A percentile compares a stretch with the other conserved stretches of the same genome.
phyloP scores from a whole-genome alignment of 2,113 vertebrate genomes.

The Felis chaus region DNA sequence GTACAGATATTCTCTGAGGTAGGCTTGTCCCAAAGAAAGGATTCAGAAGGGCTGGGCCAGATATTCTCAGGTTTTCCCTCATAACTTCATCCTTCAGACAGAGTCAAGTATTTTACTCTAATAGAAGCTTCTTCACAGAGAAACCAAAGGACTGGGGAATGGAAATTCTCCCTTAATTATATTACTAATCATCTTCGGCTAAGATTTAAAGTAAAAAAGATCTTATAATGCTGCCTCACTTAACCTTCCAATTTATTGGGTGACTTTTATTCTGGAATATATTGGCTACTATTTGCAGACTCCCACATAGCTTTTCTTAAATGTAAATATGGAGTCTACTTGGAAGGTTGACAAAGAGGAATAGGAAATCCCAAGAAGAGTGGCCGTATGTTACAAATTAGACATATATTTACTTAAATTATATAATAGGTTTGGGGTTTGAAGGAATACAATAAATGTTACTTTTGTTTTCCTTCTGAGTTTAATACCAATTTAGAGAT shows the following conservation, averaged over 20 bases:
- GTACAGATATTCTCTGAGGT: not conserved
- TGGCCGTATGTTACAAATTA: not conserved
- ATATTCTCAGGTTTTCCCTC: not conserved
- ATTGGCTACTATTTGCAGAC: not conserved
- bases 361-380: not conserved
- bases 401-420: conserved; percentile 27
- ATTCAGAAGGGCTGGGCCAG: not conserved
- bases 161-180: not conserved
- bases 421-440: not conserved
- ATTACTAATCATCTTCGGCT: not conserved
- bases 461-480: not conserved
- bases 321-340: not conserved
- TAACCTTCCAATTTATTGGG: not conserved
- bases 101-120: not conserved
- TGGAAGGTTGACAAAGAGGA: conserved; percentile 1
- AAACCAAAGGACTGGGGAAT: not conserved
- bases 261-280: not conserved
- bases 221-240: not conserved
- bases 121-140: not conserved
- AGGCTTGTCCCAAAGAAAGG: not conserved
- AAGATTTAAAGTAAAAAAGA: not conserved
- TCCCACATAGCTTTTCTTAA: not conserved
- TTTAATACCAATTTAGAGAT: not conserved
- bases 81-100: not conserved
- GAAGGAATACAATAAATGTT: not conserved